These are phyloP conservation scores for Eleginops maclovinus DNA, from an alignment of 2,113 vertebrate species.

Conservation along the genomic window DNA sequence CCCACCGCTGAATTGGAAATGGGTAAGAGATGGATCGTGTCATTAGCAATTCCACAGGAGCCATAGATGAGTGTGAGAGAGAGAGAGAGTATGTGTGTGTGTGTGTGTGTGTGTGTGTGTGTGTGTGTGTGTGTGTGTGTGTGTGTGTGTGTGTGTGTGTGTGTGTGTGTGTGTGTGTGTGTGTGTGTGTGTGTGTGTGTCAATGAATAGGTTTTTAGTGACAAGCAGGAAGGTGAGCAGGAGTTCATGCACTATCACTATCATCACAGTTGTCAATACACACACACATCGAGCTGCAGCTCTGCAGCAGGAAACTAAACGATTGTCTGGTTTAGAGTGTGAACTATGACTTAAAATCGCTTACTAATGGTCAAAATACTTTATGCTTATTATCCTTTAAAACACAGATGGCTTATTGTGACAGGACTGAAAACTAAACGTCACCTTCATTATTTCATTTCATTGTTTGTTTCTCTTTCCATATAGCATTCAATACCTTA, in stretches of 20 bases:
- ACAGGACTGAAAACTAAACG: too few species aligned
- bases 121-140: constrained; percentile 6
- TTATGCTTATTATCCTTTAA: constrained; percentile 21
- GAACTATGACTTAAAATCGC: not conserved
- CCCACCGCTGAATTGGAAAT: constrained; percentile 80
- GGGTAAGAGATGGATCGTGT: constrained; percentile 81
- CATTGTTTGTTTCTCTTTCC: too few species aligned
- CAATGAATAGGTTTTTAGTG: constrained; percentile 79
- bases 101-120: too few species aligned
- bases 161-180: constrained; percentile 30
- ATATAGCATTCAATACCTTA: not conserved
- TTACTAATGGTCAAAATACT: constrained; percentile 18
- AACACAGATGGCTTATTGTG: not conserved
- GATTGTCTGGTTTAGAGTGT: constrained; percentile 27
- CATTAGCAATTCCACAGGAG: constrained; percentile 79
- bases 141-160: constrained; percentile 39
- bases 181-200: constrained; percentile 31
- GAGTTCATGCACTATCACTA: constrained; percentile 73
- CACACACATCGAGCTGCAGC: constrained; percentile 21
- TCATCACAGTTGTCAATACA: constrained; percentile 58
- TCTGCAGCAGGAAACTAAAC: constrained; percentile 37
- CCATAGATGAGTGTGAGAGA: constrained; percentile 55
- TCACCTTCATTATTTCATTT: not conserved
- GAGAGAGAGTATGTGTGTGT: too few species aligned
- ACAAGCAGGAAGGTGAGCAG: constrained; percentile 78